Base-by-base conservation (phyloP, 2,888 invertebrate species). In the Lottia gigantea region DNA sequence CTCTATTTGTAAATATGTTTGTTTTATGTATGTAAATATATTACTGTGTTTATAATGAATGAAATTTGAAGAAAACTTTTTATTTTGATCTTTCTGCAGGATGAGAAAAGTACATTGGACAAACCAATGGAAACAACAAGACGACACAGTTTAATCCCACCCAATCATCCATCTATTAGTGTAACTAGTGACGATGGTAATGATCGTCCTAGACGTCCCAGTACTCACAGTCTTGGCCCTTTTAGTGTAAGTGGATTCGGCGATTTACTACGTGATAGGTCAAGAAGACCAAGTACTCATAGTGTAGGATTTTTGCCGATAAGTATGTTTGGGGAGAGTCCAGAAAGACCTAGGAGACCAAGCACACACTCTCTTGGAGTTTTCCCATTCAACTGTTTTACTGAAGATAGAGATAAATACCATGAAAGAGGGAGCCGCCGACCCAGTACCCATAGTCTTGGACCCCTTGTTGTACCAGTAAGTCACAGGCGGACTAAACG, bases 211-310 rank as follows among this genome's bases (percentile, higher is more conserved):
- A 81, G 85, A 66, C 76, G 85, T 47, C 80, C 85, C 65, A 86
- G 86, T 72, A 86, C 87, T 12, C 87, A 87, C 77, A 88, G 87
- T 75, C 81, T 88, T 68, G 87, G 87, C 47, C 74, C 75, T 40
- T 77, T 77, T 71, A 74, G 71, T 71, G 75, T 77, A 75, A 77
- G 77, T 75, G 77, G 77, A 31, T 68, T 76, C 64, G 73, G 74
- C 47, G 77, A 77, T 67, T 77, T 72, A 45, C 66, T 66, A 15
- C 68, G 69, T 25, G 72, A 69, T 47, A 71, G 70, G 68, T 72
- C 77, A 70, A 76, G 82, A 23, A 76, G 78, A 62, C 82, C 78
- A 67, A 85, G 77, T 73, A 84, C 76, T n/a, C 80, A 81, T 76
- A 84, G 84, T 72, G 82, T 84, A 47, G 82, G 82, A 67, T 82